Evolutionary conservation across 2,797 vertebrate genomes (phyloP).

Genomic region (Malacoctenus gilli): DNA sequence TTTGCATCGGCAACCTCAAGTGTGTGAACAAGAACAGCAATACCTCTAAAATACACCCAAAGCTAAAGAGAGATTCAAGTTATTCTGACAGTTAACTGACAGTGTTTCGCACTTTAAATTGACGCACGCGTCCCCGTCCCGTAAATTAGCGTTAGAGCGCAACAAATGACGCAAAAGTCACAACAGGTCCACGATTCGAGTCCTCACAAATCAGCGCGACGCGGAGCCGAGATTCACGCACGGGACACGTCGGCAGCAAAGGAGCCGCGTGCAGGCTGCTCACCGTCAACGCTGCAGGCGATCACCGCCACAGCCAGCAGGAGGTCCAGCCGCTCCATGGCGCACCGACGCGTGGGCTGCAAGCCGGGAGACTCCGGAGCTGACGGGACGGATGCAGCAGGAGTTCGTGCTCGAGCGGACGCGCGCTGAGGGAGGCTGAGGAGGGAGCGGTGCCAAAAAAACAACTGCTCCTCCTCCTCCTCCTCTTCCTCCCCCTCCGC

Average conservation of each 20-base stretch:
- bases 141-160: too few relatives aligned
- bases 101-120: too few relatives aligned
- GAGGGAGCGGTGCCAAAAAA: constrained; percentile 10
- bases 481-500: constrained; percentile 55
- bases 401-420: not conserved
- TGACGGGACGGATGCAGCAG: not conserved
- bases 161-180: too few relatives aligned
- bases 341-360: not conserved
- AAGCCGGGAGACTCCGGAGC: constrained; percentile 1
- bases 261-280: constrained; percentile 5
- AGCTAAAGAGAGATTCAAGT: too few relatives aligned
- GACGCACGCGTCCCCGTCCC: too few relatives aligned
- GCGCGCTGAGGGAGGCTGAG: not conserved
- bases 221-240: not conserved
- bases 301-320: constrained; percentile 58
- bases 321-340: constrained; percentile 61
- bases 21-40: too few relatives aligned
- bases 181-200: constrained; percentile 38
- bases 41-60: too few relatives aligned
- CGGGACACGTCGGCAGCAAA: not conserved
- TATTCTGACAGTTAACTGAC: too few relatives aligned
- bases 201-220: too few relatives aligned
- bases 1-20: too few relatives aligned
- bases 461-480: constrained; percentile 53
- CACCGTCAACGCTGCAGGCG: constrained; percentile 69